Base-by-base conservation (phyloP, 1,140 invertebrate genomes). In the Hyles vespertilio region DNA sequence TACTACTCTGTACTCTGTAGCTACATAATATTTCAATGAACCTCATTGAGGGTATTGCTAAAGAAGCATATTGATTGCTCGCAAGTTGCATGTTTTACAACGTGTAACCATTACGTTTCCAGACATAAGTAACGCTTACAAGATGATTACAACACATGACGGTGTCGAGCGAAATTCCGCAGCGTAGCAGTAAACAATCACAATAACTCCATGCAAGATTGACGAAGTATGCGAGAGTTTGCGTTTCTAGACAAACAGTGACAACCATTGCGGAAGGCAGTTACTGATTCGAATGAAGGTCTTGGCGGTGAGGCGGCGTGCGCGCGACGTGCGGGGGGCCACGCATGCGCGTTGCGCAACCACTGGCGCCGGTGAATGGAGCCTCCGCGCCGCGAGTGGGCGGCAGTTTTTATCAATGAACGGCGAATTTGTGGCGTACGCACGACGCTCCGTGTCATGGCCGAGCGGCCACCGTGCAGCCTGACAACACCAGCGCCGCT, bases 351-450 rank as follows among this genome's bases (percentile, higher is more conserved):
- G 60, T 86, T 88, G 83, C 74, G 79, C 83, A 88, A 88, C 63
- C 67, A 56, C 52, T 62, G 80, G 80, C 80, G 78, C 85, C 78
- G 73, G 83, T 85, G 85, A 86, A 88, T 88, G 85, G 85, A 85
- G 63, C 61, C 69, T 72, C 67, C 58, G 61, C 55, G 58, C 44
- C 56, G 45, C 67, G 78, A 66, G 84, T 87, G 82, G 84, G 84
- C 76, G 81, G 75, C 49, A 59, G 71, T 84, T 86, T 88, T 88
- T 86, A 88, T 88, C 81, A 86, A 88, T 88, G 85, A 78, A 86
- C 78, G 75, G 81, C 76, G 70, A 87, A 82, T 80, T 81, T 71
- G 80, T 76, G 77, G 74, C 72, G 80, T 84, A 87, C 81, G 77
- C 81, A 81, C 79, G 73, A 48, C 56, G 62, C 61, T 46, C 22